Evolutionary conservation across 2,888 invertebrate species (phyloP).

Genomic region (Argynnis bischoffii): DNA sequence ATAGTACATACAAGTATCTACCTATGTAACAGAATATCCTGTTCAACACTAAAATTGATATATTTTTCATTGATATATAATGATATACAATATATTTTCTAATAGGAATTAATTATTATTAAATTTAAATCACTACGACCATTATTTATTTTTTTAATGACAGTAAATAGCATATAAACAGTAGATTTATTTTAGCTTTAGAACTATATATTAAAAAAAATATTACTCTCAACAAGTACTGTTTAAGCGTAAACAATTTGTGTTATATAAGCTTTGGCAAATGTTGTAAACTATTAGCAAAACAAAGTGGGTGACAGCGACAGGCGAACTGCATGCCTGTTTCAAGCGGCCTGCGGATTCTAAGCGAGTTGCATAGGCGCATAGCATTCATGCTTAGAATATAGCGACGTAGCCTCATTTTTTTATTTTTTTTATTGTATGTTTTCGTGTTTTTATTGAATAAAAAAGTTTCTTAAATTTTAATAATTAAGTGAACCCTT

Average conservation of each 20-base stretch:
- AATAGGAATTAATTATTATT: too few relatives aligned
- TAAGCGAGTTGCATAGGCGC: slow-evolving; percentile 25
- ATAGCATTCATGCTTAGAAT: slow-evolving; percentile 24
- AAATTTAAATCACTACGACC: too few relatives aligned
- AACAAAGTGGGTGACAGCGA: slow-evolving; percentile 7
- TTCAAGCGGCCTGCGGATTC: slow-evolving; percentile 30
- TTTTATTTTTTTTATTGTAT: neutral
- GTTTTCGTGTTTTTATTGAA: neutral
- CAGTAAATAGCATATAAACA: neutral
- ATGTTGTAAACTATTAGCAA: slow-evolving; percentile 11
- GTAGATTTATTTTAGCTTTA: too few relatives aligned
- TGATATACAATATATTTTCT: too few relatives aligned
- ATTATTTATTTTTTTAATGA: too few relatives aligned
- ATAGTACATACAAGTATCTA: too few relatives aligned
- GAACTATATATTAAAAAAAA: neutral
- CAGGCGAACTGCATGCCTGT: slow-evolving; percentile 28
- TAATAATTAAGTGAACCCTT: too few relatives aligned
- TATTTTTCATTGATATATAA: too few relatives aligned
- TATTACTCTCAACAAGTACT: neutral
- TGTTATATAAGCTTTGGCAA: neutral
- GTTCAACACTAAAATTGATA: too few relatives aligned
- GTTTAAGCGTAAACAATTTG: neutral
- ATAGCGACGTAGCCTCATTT: neutral
- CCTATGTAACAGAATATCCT: too few relatives aligned
- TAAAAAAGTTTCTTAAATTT: too few relatives aligned